Evolutionary conservation across 2,888 invertebrate species (phyloP).

Genomic region (Agrochola lota): DNA sequence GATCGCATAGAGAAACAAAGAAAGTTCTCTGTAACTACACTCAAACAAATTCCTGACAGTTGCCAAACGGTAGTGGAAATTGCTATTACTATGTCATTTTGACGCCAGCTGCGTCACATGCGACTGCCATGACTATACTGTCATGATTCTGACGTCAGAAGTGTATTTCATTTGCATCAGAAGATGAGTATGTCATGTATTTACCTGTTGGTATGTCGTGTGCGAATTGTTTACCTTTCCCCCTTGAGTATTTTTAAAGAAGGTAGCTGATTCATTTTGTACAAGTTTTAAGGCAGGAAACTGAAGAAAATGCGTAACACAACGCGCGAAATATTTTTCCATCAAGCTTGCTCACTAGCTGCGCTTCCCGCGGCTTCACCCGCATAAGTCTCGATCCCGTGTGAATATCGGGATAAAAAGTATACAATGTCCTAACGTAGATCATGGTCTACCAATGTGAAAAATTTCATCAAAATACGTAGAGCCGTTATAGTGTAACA

Average conservation of each 20-base stretch:
- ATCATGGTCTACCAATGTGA: too few relatives aligned
- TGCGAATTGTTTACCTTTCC: background rate
- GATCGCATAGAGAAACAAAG: background rate
- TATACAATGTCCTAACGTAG: too few relatives aligned
- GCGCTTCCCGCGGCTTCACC: too few relatives aligned
- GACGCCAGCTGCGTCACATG: conserved; percentile 49
- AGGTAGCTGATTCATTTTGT: background rate
- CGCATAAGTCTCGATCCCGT: too few relatives aligned
- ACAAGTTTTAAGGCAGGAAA: background rate
- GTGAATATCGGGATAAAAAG: too few relatives aligned
- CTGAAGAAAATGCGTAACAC: background rate
- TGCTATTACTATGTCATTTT: conserved; percentile 46
- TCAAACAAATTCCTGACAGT: background rate
- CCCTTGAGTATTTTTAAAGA: background rate
- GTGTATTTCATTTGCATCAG: conserved; percentile 18
- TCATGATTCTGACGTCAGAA: conserved; percentile 1
- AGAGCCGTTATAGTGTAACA: too few relatives aligned
- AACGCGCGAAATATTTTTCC: background rate
- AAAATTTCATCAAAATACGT: too few relatives aligned
- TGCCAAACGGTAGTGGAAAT: conserved; percentile 56
- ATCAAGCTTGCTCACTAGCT: background rate
- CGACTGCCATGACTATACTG: background rate
- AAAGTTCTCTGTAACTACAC: conserved; percentile 7
- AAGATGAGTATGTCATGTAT: background rate
- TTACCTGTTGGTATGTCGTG: conserved; percentile 6